These are phyloP conservation scores for Aurelia sp. DNA, from an alignment of 30 jellyfish, hydroid and myxozoan species.

Conservation along the genomic window DNA sequence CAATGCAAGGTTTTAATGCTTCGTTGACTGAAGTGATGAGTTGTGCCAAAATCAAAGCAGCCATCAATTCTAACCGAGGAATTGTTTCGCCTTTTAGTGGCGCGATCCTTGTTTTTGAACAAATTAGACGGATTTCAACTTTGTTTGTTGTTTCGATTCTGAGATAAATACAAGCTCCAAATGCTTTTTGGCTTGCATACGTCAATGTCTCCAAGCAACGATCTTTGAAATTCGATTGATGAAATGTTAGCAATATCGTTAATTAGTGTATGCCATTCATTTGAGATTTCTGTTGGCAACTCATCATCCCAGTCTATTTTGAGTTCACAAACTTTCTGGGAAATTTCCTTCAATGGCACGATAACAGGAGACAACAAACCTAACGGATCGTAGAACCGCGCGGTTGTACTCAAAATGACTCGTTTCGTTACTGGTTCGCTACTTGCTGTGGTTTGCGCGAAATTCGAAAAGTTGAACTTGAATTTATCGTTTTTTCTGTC, in stretches of 20 bases:
- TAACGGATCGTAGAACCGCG: not conserved
- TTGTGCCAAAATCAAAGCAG: conserved; percentile 9
- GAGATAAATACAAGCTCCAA: too few species aligned
- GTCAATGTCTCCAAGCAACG: not conserved
- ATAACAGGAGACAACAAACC: not conserved
- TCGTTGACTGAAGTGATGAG: not conserved
- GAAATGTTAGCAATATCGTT: not conserved
- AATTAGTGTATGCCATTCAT: not conserved
- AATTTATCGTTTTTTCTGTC: not conserved
- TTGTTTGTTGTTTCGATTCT: too few species aligned
- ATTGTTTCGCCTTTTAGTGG: conserved; percentile 17
- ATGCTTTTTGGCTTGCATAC: too few species aligned
- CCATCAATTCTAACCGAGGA: conserved; percentile 15
- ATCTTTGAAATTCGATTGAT: not conserved
- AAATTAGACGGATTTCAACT: too few species aligned
- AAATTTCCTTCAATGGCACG: not conserved
- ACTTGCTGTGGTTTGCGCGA: not conserved
- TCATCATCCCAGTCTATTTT: conserved; percentile 3
- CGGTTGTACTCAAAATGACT: not conserved
- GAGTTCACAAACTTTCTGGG: not conserved
- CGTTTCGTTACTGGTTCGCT: not conserved
- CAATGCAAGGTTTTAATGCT: not conserved
- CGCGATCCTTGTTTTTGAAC: too few species aligned
- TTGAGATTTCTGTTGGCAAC: too few species aligned
- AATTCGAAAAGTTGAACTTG: not conserved